Evolutionary conservation across 2,888 invertebrate genomes (phyloP).

Genomic region (Heteromurus nitidus): DNA sequence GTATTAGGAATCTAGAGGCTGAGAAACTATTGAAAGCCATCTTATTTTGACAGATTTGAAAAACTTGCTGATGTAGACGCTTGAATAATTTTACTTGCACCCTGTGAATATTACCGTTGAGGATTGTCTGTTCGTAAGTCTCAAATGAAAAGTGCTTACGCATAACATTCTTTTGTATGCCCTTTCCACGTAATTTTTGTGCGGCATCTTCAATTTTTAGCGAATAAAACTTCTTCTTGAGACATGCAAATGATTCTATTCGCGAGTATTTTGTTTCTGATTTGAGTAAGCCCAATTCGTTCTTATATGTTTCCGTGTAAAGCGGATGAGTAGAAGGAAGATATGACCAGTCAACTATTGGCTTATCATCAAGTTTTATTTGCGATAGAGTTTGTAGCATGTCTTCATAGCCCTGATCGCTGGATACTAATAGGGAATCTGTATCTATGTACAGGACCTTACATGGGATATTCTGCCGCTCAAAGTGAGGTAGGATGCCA

Average conservation of each 20-base stretch:
- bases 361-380: conserved; percentile 1
- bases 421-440: neutral
- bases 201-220: neutral
- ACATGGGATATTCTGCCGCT: neutral
- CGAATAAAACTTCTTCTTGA: conserved; percentile 9
- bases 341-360: neutral
- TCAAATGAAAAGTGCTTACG: neutral
- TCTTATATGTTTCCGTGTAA: neutral
- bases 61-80: conserved; percentile 5
- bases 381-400: neutral
- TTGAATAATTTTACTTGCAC: conserved; percentile 1
- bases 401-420: neutral
- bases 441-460: neutral
- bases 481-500: neutral
- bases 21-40: conserved; percentile 1
- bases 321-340: neutral
- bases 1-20: neutral
- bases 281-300: neutral
- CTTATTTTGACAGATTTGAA: neutral
- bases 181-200: neutral
- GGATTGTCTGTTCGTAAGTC: neutral
- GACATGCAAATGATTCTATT: neutral
- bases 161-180: neutral
- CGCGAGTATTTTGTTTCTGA: conserved; percentile 13
- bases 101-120: neutral